Evolutionary conservation across 2,797 vertebrate genomes (phyloP), one percentile per base, ranked within the genome.

Genomic region (Distichodus sexfasciatus): DNA sequence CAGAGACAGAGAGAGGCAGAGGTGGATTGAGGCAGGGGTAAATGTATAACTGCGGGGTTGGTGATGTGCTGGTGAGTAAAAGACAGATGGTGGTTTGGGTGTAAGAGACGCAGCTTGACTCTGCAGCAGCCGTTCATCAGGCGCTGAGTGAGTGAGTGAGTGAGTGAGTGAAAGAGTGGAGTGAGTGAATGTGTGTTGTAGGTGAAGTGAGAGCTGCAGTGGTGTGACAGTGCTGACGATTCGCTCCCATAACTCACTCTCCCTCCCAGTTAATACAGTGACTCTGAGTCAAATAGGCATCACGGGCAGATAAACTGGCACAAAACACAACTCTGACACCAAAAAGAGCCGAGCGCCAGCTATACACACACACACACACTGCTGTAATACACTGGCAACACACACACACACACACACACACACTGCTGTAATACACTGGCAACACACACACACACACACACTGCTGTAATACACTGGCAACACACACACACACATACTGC

Each of bases 261-360:
- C 76, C 84, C 71, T 79, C 83, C 80, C 71, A 71, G 79, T 81
- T 89, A 88, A 89, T 87, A 84, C 85, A 89, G 83, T 88, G 85
- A 78, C 72, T 80, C 85, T 76, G 78, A 80, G 85, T 89, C 84
- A 87, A 81, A 80, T 76, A 69, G 82, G 83, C 53, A 71, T 73
- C 65, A 74, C 71, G 79, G 78, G 82, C 82, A 80, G 80, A 86
- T 80, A 83, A 86, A 87, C 78, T 74, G 69, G 43, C 67, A 75
- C 71, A 81, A 84, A 86, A 84, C 86, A 82, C 78, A 79, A 46
- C 31, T 24, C 40, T 36, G 21, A 12, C 17, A 35, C 47, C 41
- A 48, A 36, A 53, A 50, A 3, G 47, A 63, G 24, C 3, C 3
- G 1, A 23, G n/a, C 12, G 1, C 26, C 57, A 43, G 4, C 33